Evolutionary conservation across 2,797 vertebrate species (phyloP), one percentile per base, ranked within the genome.

Genomic region (Amniataba percoides): DNA sequence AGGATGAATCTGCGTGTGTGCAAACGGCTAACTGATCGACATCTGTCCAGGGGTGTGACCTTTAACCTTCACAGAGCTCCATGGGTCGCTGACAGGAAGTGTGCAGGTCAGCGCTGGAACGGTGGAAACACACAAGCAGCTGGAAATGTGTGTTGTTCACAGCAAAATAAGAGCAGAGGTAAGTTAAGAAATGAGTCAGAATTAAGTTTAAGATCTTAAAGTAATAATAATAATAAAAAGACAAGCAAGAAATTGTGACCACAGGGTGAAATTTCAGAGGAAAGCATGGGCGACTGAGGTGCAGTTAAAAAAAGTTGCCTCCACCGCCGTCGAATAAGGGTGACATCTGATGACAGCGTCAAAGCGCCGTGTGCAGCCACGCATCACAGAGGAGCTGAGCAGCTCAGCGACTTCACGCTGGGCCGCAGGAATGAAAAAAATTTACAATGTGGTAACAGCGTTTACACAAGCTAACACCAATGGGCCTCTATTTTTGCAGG

Each of bases 311-410:
- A 49, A 3, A 14, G 14, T 14, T 34, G 10, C 51, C 18, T 0
- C 25, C 27, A 36, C 23, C n/a, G 0, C 14, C 18, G 1, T 80
- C 60, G 49, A 31, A 15, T 4, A 10, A 34, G 66, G 77, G 60
- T 72, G 79, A 72, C 81, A 51, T n/a, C 57, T 55, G 86, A 81
- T 71, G 86, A 91, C 84, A 88, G 83, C 49, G 46, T 71, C 14
- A 36, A 67, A 64, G 65, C 7, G 18, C 23, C 7, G 1, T 62
- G 57, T 48, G 69, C 49, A 76, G 76, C 68, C 48, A 10, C 46
- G 70, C 71, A 25, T 67, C 61, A 58, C 58, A 39, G 62, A 27
- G 9, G 25, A 58, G 66, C 64, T 42, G 75, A 31, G 53, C 36
- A 63, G 51, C 45, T 36, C 6, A 19, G 40, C 18, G 2, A 67